Base-by-base conservation (phyloP, 2,113 vertebrate genomes). In the Erythrocercus mccallii region DNA sequence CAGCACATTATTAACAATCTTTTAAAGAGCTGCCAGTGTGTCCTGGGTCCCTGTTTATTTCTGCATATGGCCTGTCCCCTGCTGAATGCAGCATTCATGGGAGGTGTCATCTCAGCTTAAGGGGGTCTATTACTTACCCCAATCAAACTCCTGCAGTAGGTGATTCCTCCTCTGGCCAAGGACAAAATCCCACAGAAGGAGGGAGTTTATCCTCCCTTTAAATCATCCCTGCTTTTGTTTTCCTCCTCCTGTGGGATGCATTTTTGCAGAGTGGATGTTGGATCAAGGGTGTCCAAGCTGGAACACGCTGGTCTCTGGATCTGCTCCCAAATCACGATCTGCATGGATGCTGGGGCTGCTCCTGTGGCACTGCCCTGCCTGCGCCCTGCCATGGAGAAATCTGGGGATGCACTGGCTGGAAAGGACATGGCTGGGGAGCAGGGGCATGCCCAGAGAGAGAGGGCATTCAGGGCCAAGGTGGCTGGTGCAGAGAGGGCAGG, bases 11-110 rank as follows among this genome's bases (percentile, higher is more conserved):
- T 95, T 95, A 95, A 66, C 88, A 58, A 48, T 51, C 79, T 86
- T 95, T 93, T 93, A 93, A 96, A 94, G 85, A 77, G 51, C 90
- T 96, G 93, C 94, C 94, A 92, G 92, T 9, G 44, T 71, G 68
- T 88, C 82, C 82, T 10, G 14, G 20, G 86, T 47, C 72, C 82
- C 79, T 78, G 68, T 58, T 92, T 81, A 42, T 93, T 90, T 86
- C 85, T 83, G 82, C 56, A 16, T 81, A 73, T 6, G 64, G 74
- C n/a, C 79, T 38, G 64, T 86, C 76, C 82, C n/a, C 51, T 0
- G 0, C 3, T 93, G 90, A 86, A 93, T 90, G 68, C 71, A 33
- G 85, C 85, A 88, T 88, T 96, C 81, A 83, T 1, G 16, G 81
- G 60, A 77, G 76, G 88, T 71, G 76, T 56, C 86, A 88, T 44